A percentile compares a stretch with the other conserved stretches of the same genome.
phyloP scores from a whole-genome alignment of 2,888 invertebrate species.

The Lasioglossum figueresi region DNA sequence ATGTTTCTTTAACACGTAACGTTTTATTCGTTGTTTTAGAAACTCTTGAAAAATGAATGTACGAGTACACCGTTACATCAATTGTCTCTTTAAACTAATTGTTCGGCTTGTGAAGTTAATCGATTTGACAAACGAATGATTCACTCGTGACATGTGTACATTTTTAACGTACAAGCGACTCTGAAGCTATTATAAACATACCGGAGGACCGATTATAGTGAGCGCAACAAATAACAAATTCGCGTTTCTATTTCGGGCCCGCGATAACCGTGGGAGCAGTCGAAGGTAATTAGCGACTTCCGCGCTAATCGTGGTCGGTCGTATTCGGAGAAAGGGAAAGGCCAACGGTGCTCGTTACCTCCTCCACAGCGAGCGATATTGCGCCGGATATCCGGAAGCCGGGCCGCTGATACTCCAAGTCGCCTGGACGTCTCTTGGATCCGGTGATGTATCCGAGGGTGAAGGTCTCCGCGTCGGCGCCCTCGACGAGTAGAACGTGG shows the following conservation, averaged over 20 bases:
- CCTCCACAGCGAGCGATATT: slow-evolving; percentile 93
- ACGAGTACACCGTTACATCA: no score
- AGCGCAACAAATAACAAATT: not conserved
- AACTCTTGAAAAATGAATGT: no score
- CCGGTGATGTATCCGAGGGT: slow-evolving; percentile 94
- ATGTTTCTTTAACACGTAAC: no score
- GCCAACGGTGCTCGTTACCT: slow-evolving; percentile 85
- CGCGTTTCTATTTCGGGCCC: not conserved
- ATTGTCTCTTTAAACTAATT: no score
- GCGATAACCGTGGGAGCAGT: not conserved
- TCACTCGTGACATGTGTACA: no score
- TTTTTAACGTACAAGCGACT: no score
- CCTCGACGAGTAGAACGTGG: slow-evolving; percentile 72
- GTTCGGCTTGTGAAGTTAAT: no score
- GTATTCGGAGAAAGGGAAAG: slow-evolving; percentile 15
- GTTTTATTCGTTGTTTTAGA: no score
- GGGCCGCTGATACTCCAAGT: slow-evolving; percentile 92
- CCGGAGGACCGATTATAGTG: not conserved
- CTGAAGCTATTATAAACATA: not conserved
- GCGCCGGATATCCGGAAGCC: slow-evolving; percentile 91
- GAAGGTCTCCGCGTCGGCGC: slow-evolving; percentile 86
- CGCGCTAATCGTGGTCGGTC: slow-evolving; percentile 50
- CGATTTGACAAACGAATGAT: no score
- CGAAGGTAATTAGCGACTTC: slow-evolving; percentile 52
- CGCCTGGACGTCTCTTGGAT: slow-evolving; percentile 91